Conservation (phyloP, 2,113 vertebrate species). For the Rhinopomastus cyanomelas region DNA sequence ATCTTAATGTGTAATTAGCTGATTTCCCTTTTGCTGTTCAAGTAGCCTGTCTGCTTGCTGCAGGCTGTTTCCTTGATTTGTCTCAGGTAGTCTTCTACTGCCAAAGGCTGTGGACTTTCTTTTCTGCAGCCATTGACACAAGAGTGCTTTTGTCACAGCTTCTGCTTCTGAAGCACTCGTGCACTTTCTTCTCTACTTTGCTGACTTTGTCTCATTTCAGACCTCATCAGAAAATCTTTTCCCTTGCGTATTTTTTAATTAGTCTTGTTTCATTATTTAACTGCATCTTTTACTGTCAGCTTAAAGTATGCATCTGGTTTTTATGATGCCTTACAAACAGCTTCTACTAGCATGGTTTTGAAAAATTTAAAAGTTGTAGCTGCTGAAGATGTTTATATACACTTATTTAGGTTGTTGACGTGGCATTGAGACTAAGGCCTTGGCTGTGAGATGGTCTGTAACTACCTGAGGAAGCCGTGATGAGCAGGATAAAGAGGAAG, state of each 20-base stretch:
- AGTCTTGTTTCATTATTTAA: constrained; percentile 20
- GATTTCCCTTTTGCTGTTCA: neutral
- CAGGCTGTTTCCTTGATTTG: neutral
- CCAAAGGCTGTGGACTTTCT: neutral
- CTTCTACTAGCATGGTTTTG: neutral
- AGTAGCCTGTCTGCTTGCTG: neutral
- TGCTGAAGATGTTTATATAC: neutral
- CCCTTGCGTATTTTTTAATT: constrained; percentile 17
- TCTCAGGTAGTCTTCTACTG: neutral
- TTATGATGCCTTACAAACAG: neutral
- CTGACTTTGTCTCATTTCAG: neutral
- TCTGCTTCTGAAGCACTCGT: neutral
- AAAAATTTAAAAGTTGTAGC: neutral
- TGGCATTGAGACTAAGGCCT: neutral
- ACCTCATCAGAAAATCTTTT: neutral
- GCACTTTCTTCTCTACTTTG: neutral
- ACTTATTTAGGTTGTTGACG: neutral
- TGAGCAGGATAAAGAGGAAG: neutral
- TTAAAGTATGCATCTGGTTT: neutral
- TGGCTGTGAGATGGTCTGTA: neutral
- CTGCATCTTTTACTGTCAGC: neutral
- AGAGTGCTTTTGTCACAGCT: neutral
- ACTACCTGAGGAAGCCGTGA: neutral
- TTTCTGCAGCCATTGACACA: neutral
- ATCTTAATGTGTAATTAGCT: neutral